A percentile compares a stretch with the other conserved stretches of the same genome.
These are phyloP conservation scores for Drosophila leonis DNA, from an alignment of 2,888 invertebrate species.

Conservation along the genomic window DNA sequence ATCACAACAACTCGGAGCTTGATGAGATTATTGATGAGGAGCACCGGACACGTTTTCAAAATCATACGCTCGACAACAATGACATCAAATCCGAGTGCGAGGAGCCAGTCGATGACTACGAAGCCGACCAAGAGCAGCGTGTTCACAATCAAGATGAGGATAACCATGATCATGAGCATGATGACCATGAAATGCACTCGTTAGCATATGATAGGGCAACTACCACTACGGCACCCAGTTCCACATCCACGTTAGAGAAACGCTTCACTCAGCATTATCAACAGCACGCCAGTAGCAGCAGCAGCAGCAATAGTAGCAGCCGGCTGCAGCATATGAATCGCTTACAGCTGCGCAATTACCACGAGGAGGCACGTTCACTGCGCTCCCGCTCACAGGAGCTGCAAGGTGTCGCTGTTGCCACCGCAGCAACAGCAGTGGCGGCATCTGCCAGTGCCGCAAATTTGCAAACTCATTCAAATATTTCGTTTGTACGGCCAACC, in stretches of 20 bases:
- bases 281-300: constrained; percentile 51
- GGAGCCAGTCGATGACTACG: constrained; percentile 75
- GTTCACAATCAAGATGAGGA: constrained; percentile 51
- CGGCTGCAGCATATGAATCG: constrained; percentile 69
- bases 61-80: constrained; percentile 60
- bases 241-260: constrained; percentile 57
- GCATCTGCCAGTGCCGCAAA: constrained; percentile 32
- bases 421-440: constrained; percentile 22
- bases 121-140: constrained; percentile 31
- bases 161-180: constrained; percentile 58
- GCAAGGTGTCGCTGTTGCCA: constrained; percentile 42
- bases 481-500: constrained; percentile 82
- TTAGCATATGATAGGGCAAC: constrained; percentile 39
- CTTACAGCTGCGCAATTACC: constrained; percentile 70
- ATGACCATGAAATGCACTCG: constrained; percentile 71
- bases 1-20: constrained; percentile 78
- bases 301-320: constrained; percentile 31
- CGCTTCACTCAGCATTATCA: constrained; percentile 67
- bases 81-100: constrained; percentile 84
- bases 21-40: constrained; percentile 84
- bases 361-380: constrained; percentile 71
- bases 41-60: constrained; percentile 64
- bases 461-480: constrained; percentile 67
- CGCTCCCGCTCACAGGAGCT: constrained; percentile 77
- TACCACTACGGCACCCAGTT: constrained; percentile 53